A percentile compares a stretch with the other conserved stretches of the same genome.
These are phyloP conservation scores for Odontothrips loti DNA, from an alignment of 2,888 invertebrate genomes.

Conservation along the genomic window DNA sequence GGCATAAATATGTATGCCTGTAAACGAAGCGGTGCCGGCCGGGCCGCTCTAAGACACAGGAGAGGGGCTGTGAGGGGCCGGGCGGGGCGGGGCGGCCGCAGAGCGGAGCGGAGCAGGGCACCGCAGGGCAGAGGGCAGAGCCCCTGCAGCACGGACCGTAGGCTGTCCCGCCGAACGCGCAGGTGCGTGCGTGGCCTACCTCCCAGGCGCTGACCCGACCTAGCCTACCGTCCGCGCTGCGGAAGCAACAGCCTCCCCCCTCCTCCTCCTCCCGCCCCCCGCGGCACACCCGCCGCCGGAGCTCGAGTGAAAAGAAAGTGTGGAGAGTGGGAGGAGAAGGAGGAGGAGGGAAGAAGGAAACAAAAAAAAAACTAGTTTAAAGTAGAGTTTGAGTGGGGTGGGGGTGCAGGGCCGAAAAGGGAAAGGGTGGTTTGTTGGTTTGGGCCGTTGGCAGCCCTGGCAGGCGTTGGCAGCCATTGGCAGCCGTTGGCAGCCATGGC, in stretches of 20 bases:
- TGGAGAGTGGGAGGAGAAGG: too few relatives aligned
- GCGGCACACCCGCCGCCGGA: background rate
- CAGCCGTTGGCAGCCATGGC: background rate
- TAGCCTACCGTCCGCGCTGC: background rate
- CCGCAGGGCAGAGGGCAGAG: background rate
- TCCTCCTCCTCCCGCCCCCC: background rate
- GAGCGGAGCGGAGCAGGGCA: background rate
- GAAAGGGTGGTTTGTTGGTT: background rate
- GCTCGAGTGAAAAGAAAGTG: background rate
- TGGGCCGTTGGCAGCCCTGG: background rate
- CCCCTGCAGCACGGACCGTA: background rate
- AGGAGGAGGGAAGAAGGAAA: slow-evolving; percentile 7
- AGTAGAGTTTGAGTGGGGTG: slow-evolving; percentile 16
- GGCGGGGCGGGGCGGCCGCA: background rate
- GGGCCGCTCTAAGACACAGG: background rate
- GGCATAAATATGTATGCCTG: slow-evolving; percentile 11
- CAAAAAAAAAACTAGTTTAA: slow-evolving; percentile 27
- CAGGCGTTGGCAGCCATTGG: background rate
- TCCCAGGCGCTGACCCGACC: background rate
- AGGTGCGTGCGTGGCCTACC: background rate
- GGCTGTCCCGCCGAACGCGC: background rate
- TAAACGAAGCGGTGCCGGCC: background rate
- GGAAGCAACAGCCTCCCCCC: background rate
- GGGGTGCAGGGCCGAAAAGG: background rate
- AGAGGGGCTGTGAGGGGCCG: background rate